These are phyloP conservation scores for Melanotaenia nigrans DNA, from an alignment of 2,797 vertebrate species.

Conservation along the genomic window DNA sequence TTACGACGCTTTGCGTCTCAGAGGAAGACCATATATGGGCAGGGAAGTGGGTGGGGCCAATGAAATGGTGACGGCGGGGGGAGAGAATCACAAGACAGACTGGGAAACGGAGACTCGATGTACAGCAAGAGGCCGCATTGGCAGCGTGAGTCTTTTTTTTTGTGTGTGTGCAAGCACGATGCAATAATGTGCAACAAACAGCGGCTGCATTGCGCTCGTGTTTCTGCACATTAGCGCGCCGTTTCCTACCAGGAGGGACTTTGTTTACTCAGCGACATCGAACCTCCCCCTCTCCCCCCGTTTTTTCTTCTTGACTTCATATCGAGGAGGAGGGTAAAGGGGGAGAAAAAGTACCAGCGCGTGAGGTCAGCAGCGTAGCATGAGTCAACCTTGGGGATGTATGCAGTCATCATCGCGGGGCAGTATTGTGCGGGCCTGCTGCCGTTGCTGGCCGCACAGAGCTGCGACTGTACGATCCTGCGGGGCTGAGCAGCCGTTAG, in stretches of 20 bases:
- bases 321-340: not conserved
- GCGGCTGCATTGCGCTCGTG: constrained; percentile 33
- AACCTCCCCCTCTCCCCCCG: not conserved
- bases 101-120: constrained; percentile 54
- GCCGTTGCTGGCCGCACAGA: constrained; percentile 56
- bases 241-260: constrained; percentile 43
- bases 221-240: constrained; percentile 53
- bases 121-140: constrained; percentile 63
- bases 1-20: constrained; percentile 74
- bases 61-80: constrained; percentile 42
- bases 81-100: constrained; percentile 80
- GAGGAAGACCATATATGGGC: constrained; percentile 82
- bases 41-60: constrained; percentile 83
- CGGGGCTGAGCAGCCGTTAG: constrained; percentile 30
- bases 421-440: constrained; percentile 51
- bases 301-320: constrained; percentile 63
- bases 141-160: constrained; percentile 20
- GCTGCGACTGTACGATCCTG: constrained; percentile 52
- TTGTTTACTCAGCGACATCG: constrained; percentile 45
- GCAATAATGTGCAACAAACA: constrained; percentile 74
- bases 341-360: constrained; percentile 52
- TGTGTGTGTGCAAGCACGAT: constrained; percentile 59
- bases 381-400: constrained; percentile 85
- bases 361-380: constrained; percentile 84
- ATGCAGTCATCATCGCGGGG: constrained; percentile 77